Evolutionary conservation across 2,113 vertebrate species (phyloP).

Genomic region (Gavialis gangeticus): DNA sequence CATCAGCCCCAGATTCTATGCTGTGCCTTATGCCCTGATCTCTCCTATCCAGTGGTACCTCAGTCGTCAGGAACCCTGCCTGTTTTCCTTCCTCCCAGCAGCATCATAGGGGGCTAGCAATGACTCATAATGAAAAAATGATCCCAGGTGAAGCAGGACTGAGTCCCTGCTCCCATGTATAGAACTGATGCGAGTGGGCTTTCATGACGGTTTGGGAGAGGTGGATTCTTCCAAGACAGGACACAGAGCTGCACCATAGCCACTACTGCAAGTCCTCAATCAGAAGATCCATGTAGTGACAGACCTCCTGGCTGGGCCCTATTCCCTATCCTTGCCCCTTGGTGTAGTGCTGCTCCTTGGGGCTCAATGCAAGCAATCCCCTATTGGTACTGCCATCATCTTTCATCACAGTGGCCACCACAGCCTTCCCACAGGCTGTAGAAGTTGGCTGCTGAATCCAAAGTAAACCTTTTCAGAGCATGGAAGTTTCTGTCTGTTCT

Average conservation of each 20-base stretch:
- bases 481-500: neutral
- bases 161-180: neutral
- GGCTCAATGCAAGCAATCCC: neutral
- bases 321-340: neutral
- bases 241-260: neutral
- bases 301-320: neutral
- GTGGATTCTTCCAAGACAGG: neutral
- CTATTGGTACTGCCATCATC: no score
- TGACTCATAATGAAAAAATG: neutral
- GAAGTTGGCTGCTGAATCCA: neutral
- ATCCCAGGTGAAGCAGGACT: no score
- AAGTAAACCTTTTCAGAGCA: neutral
- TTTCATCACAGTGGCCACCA: neutral
- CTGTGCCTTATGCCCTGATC: neutral
- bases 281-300: neutral
- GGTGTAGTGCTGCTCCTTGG: neutral
- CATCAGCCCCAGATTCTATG: neutral
- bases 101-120: neutral
- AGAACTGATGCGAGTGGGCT: neutral
- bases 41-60: no score
- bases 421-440: neutral
- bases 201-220: neutral
- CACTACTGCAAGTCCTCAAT: neutral
- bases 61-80: no score
- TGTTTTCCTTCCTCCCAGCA: neutral